Conservation (phyloP, 2,113 vertebrate species). For the Xiphophorus maculatus region DNA sequence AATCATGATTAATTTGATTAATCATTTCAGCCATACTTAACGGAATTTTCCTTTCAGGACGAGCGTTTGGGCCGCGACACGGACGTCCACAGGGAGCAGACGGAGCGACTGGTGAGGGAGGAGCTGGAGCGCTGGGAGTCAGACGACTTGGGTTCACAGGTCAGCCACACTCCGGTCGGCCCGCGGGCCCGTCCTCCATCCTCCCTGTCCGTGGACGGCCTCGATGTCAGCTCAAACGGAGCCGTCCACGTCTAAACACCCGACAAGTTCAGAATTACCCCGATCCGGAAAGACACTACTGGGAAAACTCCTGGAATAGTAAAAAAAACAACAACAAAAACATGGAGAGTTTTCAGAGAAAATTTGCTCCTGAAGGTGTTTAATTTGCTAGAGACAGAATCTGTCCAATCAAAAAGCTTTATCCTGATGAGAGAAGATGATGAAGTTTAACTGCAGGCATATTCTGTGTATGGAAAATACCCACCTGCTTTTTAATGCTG, state of each 20-base stretch:
- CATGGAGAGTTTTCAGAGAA: constrained; percentile 18
- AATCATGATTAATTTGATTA: no score
- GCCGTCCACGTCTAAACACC: constrained; percentile 76
- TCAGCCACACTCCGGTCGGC: constrained; percentile 84
- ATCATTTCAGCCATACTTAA: no score
- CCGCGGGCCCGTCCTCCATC: constrained; percentile 84
- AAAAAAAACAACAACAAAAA: neutral
- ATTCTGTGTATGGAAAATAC: constrained; percentile 37
- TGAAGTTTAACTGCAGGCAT: constrained; percentile 10
- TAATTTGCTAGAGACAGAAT: constrained; percentile 5
- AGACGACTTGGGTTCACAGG: constrained; percentile 87
- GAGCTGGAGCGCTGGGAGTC: constrained; percentile 95
- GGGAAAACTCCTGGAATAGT: neutral
- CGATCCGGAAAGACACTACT: constrained; percentile 11
- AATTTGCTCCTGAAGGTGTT: constrained; percentile 20
- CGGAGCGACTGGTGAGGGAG: constrained; percentile 92
- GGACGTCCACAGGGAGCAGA: constrained; percentile 89
- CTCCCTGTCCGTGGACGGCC: constrained; percentile 87
- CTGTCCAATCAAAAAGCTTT: constrained; percentile 17
- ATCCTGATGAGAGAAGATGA: constrained; percentile 6
- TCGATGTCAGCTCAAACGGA: constrained; percentile 72
- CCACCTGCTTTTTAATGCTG: neutral
- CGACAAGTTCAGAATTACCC: constrained; percentile 15
- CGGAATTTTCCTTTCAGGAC: constrained; percentile 76
- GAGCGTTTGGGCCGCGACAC: constrained; percentile 88